phyloP scores from a whole-genome alignment of 2,888 invertebrate species.

The Osmoderma eremita region DNA sequence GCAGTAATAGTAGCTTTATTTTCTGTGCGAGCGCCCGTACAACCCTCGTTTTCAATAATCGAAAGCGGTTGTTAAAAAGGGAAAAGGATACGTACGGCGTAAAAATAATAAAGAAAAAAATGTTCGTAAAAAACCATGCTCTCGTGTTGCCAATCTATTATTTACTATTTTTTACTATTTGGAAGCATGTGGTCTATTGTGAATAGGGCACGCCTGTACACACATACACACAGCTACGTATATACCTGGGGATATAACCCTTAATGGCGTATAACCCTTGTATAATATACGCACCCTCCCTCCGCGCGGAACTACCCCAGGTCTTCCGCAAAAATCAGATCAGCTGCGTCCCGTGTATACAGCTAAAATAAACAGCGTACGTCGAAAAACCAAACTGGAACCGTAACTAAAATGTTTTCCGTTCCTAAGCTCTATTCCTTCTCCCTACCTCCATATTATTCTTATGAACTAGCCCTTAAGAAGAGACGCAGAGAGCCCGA shows the following conservation, averaged over 20 bases:
- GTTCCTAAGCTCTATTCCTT: constrained; percentile 46
- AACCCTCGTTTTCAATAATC: constrained; percentile 32
- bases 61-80: constrained; percentile 23
- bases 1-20: constrained; percentile 5
- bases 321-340: constrained; percentile 52
- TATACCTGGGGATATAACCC: constrained; percentile 44
- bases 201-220: constrained; percentile 43
- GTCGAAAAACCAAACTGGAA: constrained; percentile 32
- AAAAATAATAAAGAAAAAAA: neutral
- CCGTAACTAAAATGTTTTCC: constrained; percentile 47
- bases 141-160: constrained; percentile 41
- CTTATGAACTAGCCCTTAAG: neutral
- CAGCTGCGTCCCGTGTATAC: constrained; percentile 54
- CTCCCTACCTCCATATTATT: constrained; percentile 25
- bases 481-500: constrained; percentile 43
- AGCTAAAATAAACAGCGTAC: constrained; percentile 53
- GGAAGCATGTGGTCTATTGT: constrained; percentile 47
- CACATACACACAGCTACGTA: constrained; percentile 25
- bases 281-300: constrained; percentile 20
- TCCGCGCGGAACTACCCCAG: constrained; percentile 46
- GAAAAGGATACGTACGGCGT: constrained; percentile 10
- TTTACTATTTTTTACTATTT: constrained; percentile 46
- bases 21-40: neutral
- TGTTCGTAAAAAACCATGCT: constrained; percentile 3
- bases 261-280: constrained; percentile 48